A percentile compares a stretch with the other conserved stretches of the same genome.
These are phyloP conservation scores for Drosophila mayri DNA, from an alignment of 1,140 invertebrate genomes.

Conservation along the genomic window DNA sequence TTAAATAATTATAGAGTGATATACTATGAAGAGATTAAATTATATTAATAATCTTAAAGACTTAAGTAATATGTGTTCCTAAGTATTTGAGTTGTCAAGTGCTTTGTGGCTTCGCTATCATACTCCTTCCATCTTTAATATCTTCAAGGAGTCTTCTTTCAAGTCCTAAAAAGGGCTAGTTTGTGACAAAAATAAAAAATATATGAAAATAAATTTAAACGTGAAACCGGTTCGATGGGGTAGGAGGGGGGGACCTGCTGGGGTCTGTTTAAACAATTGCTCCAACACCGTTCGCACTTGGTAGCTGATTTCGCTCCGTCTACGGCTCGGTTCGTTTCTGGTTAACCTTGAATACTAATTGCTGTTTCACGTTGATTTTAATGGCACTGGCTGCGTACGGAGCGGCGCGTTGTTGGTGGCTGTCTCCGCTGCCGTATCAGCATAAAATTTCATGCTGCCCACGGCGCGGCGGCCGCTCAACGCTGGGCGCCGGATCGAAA, in stretches of 20 bases:
- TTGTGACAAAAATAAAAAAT: not conserved
- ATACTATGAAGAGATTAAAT: too few relatives aligned
- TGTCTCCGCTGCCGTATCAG: conserved; percentile 57
- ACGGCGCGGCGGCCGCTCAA: conserved; percentile 3
- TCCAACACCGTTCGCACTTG: conserved; percentile 50
- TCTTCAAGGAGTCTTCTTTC: not conserved
- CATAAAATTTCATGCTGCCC: conserved; percentile 75
- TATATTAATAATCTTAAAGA: too few relatives aligned
- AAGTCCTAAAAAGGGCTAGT: conserved; percentile 3
- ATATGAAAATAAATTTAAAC: not conserved
- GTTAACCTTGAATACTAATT: conserved; percentile 83
- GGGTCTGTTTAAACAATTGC: conserved; percentile 59
- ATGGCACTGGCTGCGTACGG: conserved; percentile 61
- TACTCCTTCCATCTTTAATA: not conserved
- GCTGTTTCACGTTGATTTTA: conserved; percentile 79
- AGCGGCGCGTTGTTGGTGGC: conserved; percentile 20
- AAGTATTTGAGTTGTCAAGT: too few relatives aligned
- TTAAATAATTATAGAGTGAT: too few relatives aligned
- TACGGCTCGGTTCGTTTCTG: conserved; percentile 63
- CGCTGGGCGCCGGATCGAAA: conserved; percentile 78
- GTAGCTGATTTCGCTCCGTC: conserved; percentile 29
- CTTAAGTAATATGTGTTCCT: too few relatives aligned
- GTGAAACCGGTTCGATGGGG: conserved; percentile 55
- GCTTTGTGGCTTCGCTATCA: not conserved
- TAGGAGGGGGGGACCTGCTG: not conserved